phyloP scores from a whole-genome alignment of 2,797 vertebrate genomes.

The Oryzias dopingdopingensis region DNA sequence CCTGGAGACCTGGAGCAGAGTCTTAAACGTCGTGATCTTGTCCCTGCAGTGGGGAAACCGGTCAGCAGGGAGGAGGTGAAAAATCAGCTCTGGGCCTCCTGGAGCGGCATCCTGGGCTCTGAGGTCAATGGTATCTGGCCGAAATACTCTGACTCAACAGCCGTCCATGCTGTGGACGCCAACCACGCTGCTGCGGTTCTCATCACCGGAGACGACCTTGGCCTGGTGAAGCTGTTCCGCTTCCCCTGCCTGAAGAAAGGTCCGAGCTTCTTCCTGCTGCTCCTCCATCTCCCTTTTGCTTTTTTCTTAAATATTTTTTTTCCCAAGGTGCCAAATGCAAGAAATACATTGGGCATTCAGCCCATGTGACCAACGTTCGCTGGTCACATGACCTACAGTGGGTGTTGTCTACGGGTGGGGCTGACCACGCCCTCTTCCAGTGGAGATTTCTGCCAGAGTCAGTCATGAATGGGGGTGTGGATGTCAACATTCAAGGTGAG shows the following conservation, averaged over 20 bases:
- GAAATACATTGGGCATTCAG: slow-evolving; percentile 92
- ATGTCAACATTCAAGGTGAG: slow-evolving; percentile 55
- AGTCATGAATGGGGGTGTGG: slow-evolving; percentile 83
- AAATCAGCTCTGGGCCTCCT: slow-evolving; percentile 89
- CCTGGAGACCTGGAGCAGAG: too few species aligned
- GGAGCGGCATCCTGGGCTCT: slow-evolving; percentile 89
- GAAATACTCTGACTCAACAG: slow-evolving; percentile 85
- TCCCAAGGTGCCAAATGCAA: slow-evolving; percentile 88
- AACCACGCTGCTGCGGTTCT: slow-evolving; percentile 86
- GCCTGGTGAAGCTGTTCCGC: slow-evolving; percentile 88
- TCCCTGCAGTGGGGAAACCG: slow-evolving; percentile 84
- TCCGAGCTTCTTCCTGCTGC: not conserved
- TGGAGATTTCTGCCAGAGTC: slow-evolving; percentile 93
- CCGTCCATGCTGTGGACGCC: slow-evolving; percentile 91
- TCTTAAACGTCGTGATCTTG: not conserved
- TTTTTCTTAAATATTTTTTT: not conserved
- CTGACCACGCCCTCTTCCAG: slow-evolving; percentile 95
- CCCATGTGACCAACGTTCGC: slow-evolving; percentile 92
- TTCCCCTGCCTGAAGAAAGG: slow-evolving; percentile 95
- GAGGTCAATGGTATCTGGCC: slow-evolving; percentile 95
- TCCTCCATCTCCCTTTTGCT: not conserved
- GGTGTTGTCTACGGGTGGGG: slow-evolving; percentile 92
- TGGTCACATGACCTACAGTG: slow-evolving; percentile 96
- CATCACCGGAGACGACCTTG: slow-evolving; percentile 89
- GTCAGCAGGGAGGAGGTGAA: slow-evolving; percentile 89